Evolutionary conservation across 2,797 vertebrate genomes (phyloP).

Genomic region (Spondyliosoma cantharus): DNA sequence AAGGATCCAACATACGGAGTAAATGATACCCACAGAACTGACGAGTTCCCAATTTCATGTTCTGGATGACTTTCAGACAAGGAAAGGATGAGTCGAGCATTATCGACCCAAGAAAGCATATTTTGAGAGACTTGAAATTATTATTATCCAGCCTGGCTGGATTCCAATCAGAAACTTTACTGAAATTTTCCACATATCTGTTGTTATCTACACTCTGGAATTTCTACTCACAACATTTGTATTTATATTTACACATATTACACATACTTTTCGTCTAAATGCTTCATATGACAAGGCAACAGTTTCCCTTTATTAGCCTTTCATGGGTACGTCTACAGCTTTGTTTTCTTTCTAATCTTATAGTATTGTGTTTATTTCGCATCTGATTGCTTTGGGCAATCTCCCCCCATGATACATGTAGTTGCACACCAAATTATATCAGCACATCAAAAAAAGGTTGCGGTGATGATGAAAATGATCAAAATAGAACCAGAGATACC

Average conservation of each 20-base stretch:
- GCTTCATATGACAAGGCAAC: too few relatives aligned
- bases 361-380: neutral
- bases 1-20: constrained; percentile 27
- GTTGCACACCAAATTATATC: constrained; percentile 9
- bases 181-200: neutral
- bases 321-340: neutral
- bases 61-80: constrained; percentile 40
- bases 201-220: neutral
- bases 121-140: neutral
- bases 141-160: neutral
- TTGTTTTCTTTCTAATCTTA: neutral
- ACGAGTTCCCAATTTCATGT: constrained; percentile 17
- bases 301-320: too few relatives aligned
- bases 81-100: neutral
- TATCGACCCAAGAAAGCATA: neutral
- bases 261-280: neutral
- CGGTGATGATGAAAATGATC: constrained; percentile 13
- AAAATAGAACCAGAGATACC: neutral
- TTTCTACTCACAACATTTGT: neutral
- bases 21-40: constrained; percentile 49
- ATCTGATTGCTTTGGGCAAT: neutral
- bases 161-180: neutral
- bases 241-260: neutral
- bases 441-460: neutral
- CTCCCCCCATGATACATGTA: constrained; percentile 3